Evolutionary conservation across 1,140 invertebrate genomes (phyloP).

Genomic region (Leptinotarsa texana): DNA sequence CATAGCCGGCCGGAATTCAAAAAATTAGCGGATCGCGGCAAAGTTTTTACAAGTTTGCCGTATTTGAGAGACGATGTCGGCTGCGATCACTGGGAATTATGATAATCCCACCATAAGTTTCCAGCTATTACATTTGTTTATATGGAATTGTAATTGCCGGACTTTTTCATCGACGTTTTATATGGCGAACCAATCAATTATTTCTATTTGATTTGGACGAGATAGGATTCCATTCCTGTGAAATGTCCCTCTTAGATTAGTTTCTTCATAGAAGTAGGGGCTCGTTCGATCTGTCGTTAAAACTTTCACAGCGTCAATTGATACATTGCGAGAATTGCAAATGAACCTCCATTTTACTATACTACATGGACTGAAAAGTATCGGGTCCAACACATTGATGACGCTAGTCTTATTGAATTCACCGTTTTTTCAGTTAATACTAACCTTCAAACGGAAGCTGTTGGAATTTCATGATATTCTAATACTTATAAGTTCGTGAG

Average conservation of each 20-base stretch:
- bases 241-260: background rate
- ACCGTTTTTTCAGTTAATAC: too few species aligned
- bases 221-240: slow-evolving; percentile 11
- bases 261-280: background rate
- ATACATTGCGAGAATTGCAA: background rate
- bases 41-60: slow-evolving; percentile 5
- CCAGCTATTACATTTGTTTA: slow-evolving; percentile 15
- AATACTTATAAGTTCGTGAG: too few species aligned
- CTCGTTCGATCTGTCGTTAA: background rate
- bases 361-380: too few species aligned
- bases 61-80: slow-evolving; percentile 7
- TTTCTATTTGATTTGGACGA: slow-evolving; percentile 1
- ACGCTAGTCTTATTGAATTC: too few species aligned
- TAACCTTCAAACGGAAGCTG: too few species aligned
- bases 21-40: slow-evolving; percentile 22
- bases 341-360: too few species aligned
- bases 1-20: slow-evolving; percentile 31
- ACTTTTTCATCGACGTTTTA: slow-evolving; percentile 4
- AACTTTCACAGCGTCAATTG: background rate
- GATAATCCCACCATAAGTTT: background rate
- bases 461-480: too few species aligned
- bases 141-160: slow-evolving; percentile 21
- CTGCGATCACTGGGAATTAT: background rate
- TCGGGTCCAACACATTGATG: too few species aligned
- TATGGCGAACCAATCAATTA: background rate